Conservation (phyloP, 2,888 invertebrate species). For the Chymomyza caudatula region DNA sequence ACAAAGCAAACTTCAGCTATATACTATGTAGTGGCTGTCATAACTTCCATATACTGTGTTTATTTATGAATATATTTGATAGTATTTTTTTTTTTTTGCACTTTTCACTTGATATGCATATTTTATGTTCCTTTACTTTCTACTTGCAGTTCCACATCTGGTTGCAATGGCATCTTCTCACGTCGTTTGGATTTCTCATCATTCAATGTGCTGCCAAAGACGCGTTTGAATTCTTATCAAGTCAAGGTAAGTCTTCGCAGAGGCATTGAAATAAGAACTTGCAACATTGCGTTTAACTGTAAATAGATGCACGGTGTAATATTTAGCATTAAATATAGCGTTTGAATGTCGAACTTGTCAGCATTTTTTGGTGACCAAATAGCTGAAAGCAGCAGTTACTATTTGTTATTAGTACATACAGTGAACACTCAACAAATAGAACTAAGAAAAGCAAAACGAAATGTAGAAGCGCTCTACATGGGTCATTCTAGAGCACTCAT, state of each 20-base stretch:
- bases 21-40: constrained; percentile 32
- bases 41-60: constrained; percentile 19
- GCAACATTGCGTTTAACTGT: too few relatives aligned
- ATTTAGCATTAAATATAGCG: neutral
- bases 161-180: constrained; percentile 95
- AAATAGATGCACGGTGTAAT: neutral
- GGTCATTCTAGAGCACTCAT: too few relatives aligned
- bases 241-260: constrained; percentile 91
- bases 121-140: constrained; percentile 41
- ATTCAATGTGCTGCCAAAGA: constrained; percentile 94
- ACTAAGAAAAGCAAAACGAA: too few relatives aligned
- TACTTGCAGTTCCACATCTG: constrained; percentile 88
- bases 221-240: constrained; percentile 99
- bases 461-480: neutral
- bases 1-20: neutral
- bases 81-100: constrained; percentile 10
- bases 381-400: too few relatives aligned
- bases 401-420: neutral
- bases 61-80: constrained; percentile 17
- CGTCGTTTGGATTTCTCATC: constrained; percentile 96
- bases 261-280: neutral
- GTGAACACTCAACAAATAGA: neutral
- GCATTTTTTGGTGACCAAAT: neutral
- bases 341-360: neutral
- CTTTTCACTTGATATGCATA: constrained; percentile 9